Evolutionary conservation across 2,888 invertebrate genomes (phyloP).

Genomic region (Tyria jacobaeae): DNA sequence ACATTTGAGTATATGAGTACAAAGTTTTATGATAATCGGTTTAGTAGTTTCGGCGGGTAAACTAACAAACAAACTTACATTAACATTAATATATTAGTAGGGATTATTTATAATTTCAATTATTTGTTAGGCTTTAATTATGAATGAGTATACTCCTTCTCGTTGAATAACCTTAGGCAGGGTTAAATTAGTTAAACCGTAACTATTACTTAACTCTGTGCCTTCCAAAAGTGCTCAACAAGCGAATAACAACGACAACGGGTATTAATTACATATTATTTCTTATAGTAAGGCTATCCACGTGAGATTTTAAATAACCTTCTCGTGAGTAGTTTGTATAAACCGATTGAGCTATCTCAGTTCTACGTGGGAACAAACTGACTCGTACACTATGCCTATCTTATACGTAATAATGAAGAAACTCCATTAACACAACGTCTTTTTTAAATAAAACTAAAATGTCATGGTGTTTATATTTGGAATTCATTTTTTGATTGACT

Average conservation of each 20-base stretch:
- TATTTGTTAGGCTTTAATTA: too few species aligned
- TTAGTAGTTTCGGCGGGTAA: too few species aligned
- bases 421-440: background rate
- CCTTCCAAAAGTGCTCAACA: conserved; percentile 3
- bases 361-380: conserved; percentile 35
- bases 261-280: conserved; percentile 12
- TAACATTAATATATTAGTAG: too few species aligned
- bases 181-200: background rate
- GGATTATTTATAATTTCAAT: too few species aligned
- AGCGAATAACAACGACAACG: conserved; percentile 12
- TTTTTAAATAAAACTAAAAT: background rate
- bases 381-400: conserved; percentile 32
- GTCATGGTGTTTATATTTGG: background rate
- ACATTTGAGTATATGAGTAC: too few species aligned
- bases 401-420: conserved; percentile 12
- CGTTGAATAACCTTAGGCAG: background rate
- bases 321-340: conserved; percentile 33
- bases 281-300: conserved; percentile 3
- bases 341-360: conserved; percentile 40
- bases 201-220: too few species aligned
- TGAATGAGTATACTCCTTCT: background rate
- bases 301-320: conserved; percentile 34
- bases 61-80: too few species aligned
- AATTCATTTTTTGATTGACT: background rate
- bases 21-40: too few species aligned